Evolutionary conservation across 2,113 vertebrate species (phyloP), one percentile per base, ranked within the genome.

Genomic region (Casuarius casuarius): DNA sequence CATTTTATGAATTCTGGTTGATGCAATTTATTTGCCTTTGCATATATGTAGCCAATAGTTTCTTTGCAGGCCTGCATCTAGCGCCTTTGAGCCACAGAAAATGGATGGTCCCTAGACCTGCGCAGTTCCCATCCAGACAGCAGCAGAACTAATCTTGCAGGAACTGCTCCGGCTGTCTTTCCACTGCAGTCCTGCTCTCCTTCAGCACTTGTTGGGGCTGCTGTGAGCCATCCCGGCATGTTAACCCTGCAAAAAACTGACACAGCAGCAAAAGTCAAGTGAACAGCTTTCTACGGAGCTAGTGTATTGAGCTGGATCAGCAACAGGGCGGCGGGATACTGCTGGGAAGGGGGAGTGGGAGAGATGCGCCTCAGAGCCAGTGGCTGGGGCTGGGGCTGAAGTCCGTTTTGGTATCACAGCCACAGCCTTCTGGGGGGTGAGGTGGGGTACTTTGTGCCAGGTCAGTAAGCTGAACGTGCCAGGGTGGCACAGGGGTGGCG

Each of bases 91-190:
- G n/a, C 46, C 54, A 78, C 26, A 63, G 65, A 80, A 75, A 61
- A 51, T 0, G 2, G 4, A 21, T 4, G 7, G 13, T 42, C 23
- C 33, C 71, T 63, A 59, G 23, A 74, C n/a, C 20, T 2, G 2
- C 35, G 48, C 15, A 38, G 33, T 25, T 72, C 16, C 46, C 9
- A 8, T 63, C 89, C 46, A 89, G 74, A 84, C 2, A 87, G 56
- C 17, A n/a, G 13, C 0, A 0, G 59, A 56, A 31, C 46, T 38
- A 66, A 40, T 23, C 20, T n/a, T 13, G 25, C 35, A 58, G 72
- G 52, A 63, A 87, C 28, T 2, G 0, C 58, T 89, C 44, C 2
- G 3, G 33, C 26, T 19, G 0, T 8, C 58, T 48, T 29, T 46
- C 33, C 72, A 52, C 21, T 28, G 12, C 7, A 5, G 46, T 71